Percentiles rank a stretch among this genome's conserved stretches.
phyloP scores from a whole-genome alignment of 2,113 vertebrate genomes.

The Ranitomeya imitator region DNA sequence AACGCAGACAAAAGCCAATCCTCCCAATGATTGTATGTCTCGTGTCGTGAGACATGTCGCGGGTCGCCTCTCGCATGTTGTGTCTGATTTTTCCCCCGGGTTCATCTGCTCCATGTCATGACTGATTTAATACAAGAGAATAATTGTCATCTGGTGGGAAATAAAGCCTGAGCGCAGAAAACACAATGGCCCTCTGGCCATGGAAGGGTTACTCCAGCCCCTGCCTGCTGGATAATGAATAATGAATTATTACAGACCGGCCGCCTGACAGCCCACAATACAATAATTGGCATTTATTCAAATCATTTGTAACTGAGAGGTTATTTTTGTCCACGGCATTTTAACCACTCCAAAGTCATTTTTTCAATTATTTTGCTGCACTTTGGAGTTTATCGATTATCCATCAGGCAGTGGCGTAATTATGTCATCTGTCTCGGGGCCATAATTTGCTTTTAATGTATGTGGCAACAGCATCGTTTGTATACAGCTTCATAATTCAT shows the following conservation, averaged over 20 bases:
- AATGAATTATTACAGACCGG: conserved; percentile 2
- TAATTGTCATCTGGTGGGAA: background rate
- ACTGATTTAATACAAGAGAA: background rate
- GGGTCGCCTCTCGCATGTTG: too few relatives aligned
- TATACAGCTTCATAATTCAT: conserved; percentile 54
- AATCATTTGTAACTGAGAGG: conserved; percentile 38
- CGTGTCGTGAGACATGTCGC: background rate
- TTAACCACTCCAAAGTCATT: conserved; percentile 49
- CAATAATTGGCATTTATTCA: conserved; percentile 42
- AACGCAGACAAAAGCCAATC: too few relatives aligned
- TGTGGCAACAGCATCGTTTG: conserved; percentile 54
- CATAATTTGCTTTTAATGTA: conserved; percentile 58
- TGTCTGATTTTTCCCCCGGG: background rate
- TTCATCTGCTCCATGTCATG: background rate
- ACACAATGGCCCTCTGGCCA: background rate
- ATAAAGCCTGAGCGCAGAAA: background rate
- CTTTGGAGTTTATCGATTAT: conserved; percentile 57
- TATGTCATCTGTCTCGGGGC: conserved; percentile 54
- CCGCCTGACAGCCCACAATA: background rate
- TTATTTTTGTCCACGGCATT: conserved; percentile 49
- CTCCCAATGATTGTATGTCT: too few relatives aligned
- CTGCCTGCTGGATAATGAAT: conserved; percentile 9
- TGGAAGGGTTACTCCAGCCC: background rate
- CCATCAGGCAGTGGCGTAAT: conserved; percentile 39
- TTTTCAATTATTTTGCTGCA: conserved; percentile 53